A percentile compares a stretch with the other conserved stretches of the same genome.
Conservation (phyloP, 2,113 vertebrate genomes). For the Gopherus flavomarginatus region DNA sequence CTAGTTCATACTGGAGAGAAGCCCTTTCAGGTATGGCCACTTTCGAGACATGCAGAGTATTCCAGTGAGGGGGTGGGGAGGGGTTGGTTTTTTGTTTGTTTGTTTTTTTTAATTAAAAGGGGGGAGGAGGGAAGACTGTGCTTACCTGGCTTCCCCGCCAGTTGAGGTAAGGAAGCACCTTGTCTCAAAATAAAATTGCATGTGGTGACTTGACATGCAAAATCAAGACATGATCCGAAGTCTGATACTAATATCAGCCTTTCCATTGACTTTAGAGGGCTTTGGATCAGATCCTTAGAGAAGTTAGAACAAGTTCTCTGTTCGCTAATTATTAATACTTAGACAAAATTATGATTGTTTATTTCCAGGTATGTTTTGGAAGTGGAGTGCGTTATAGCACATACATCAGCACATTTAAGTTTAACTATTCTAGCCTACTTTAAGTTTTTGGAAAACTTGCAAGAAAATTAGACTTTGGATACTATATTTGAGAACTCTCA, state of each 20-base stretch:
- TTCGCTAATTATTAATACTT: neutral
- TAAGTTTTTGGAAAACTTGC: neutral
- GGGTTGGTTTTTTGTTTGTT: no score
- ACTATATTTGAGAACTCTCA: neutral
- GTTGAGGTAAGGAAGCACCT: fast-evolving
- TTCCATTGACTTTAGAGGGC: fast-evolving
- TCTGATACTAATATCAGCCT: neutral
- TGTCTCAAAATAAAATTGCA: neutral
- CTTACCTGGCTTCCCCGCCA: fast-evolving
- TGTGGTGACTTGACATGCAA: neutral
- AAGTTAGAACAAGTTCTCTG: neutral
- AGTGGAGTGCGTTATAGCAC: neutral
- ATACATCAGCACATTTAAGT: neutral
- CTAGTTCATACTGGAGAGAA: slow-evolving; percentile 99
- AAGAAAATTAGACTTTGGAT: neutral
- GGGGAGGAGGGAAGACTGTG: neutral
- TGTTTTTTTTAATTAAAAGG: fast-evolving
- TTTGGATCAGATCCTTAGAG: neutral
- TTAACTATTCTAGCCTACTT: neutral
- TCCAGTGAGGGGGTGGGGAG: no score
- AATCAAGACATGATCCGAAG: neutral
- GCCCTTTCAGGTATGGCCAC: slow-evolving; percentile 91
- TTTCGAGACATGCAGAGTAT: neutral
- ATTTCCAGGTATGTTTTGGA: neutral
- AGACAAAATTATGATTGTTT: neutral